These are phyloP conservation scores for Argyrosomus regius DNA, from an alignment of 2,797 vertebrate genomes.

Conservation along the genomic window DNA sequence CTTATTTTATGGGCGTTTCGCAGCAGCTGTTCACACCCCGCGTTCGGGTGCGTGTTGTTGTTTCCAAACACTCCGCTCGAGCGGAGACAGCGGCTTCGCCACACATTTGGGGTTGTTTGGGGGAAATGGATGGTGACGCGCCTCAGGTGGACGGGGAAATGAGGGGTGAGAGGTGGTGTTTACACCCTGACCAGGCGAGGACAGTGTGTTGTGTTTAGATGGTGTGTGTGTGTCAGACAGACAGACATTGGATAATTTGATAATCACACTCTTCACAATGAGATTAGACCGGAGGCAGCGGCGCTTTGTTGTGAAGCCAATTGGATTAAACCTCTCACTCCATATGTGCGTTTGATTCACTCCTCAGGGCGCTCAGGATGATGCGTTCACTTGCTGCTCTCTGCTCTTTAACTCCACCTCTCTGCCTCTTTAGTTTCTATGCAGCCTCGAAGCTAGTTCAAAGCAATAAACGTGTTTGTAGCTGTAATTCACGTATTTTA, in stretches of 20 bases:
- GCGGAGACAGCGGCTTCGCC: conserved; percentile 12
- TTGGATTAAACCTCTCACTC: conserved; percentile 63
- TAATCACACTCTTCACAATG: conserved; percentile 62
- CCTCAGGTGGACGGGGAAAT: conserved; percentile 47
- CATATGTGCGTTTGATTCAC: conserved; percentile 34
- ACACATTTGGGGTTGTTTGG: conserved; percentile 10
- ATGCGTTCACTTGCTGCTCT: conserved; percentile 21
- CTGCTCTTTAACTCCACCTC: not conserved
- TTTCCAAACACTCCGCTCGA: conserved; percentile 24
- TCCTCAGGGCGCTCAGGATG: not conserved
- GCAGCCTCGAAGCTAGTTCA: too few species aligned
- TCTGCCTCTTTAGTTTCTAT: too few species aligned
- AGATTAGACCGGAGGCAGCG: conserved; percentile 54
- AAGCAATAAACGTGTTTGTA: too few species aligned
- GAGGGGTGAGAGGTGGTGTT: conserved; percentile 51
- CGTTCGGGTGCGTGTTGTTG: not conserved
- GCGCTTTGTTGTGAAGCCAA: conserved; percentile 43
- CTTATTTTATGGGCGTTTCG: not conserved
- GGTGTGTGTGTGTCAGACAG: conserved; percentile 19
- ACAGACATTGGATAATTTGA: conserved; percentile 51
- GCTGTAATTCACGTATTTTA: too few species aligned
- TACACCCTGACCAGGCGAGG: not conserved
- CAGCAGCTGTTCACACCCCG: not conserved
- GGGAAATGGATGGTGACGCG: conserved; percentile 33
- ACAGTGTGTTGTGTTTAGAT: not conserved